A percentile compares a stretch with the other conserved stretches of the same genome.
phyloP scores from a whole-genome alignment of 2,888 invertebrate genomes.

The Trachelus iudaicus region DNA sequence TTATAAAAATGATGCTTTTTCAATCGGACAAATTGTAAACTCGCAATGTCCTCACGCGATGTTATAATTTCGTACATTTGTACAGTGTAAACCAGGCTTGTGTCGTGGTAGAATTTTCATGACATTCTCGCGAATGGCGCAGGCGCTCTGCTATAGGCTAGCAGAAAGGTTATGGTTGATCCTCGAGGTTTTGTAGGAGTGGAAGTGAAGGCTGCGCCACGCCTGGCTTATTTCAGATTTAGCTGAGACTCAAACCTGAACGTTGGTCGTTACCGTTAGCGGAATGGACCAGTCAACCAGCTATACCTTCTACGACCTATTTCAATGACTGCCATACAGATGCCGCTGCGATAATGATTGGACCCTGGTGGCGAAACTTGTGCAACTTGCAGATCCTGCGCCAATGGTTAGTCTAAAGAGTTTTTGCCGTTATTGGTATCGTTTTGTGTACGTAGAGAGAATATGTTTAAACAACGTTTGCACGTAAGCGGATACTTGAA shows the following conservation, averaged over 20 bases:
- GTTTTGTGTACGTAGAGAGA: background rate
- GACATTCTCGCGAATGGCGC: background rate
- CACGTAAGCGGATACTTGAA: background rate
- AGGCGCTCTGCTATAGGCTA: background rate
- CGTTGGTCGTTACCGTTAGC: constrained; percentile 64
- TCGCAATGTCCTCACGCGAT: background rate
- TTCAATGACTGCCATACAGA: constrained; percentile 65
- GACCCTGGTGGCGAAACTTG: constrained; percentile 27
- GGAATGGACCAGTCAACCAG: constrained; percentile 56
- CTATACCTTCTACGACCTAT: constrained; percentile 59
- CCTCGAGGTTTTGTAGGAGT: background rate
- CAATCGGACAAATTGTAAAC: background rate
- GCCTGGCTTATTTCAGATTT: constrained; percentile 53
- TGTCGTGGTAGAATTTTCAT: background rate
- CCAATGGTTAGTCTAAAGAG: background rate
- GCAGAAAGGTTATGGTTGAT: background rate
- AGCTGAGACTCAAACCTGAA: constrained; percentile 63
- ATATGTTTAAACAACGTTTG: background rate
- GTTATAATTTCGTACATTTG: background rate
- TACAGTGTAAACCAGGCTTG: background rate
- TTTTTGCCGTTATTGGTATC: background rate
- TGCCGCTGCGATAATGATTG: constrained; percentile 65
- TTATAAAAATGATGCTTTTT: background rate
- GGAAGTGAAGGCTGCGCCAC: constrained; percentile 36
- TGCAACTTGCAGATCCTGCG: background rate